phyloP scores from a whole-genome alignment of 1,140 invertebrate genomes.

The Drosophila tsacasi region DNA sequence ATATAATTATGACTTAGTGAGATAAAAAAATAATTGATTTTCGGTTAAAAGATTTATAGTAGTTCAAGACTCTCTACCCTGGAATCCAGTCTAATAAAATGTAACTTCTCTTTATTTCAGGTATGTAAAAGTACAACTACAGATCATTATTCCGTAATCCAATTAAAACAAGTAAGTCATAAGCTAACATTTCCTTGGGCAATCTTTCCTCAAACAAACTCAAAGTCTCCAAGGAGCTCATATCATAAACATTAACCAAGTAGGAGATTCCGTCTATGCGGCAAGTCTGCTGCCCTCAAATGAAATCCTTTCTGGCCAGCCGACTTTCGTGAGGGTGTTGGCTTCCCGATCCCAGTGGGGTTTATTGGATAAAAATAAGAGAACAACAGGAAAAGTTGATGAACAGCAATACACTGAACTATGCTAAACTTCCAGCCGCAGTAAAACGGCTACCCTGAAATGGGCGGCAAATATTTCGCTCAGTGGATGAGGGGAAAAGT shows the following conservation, averaged over 20 bases:
- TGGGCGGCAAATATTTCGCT: slow-evolving; percentile 49
- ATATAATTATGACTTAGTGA: background rate
- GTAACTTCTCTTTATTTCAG: slow-evolving; percentile 6
- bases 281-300: slow-evolving; percentile 4
- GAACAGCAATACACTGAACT: slow-evolving; percentile 78
- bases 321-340: background rate
- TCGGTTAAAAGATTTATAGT: too few species aligned
- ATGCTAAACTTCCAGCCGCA: slow-evolving; percentile 65
- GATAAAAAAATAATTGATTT: too few species aligned
- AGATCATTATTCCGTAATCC: background rate
- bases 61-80: too few species aligned
- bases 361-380: slow-evolving; percentile 53
- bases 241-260: slow-evolving; percentile 13
- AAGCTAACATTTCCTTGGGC: slow-evolving; percentile 4
- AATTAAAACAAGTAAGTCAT: slow-evolving; percentile 24
- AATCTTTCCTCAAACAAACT: background rate
- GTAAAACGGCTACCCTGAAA: slow-evolving; percentile 40
- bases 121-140: slow-evolving; percentile 8
- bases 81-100: background rate
- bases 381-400: slow-evolving; percentile 65
- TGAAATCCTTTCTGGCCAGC: slow-evolving; percentile 17
- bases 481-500: slow-evolving; percentile 14
- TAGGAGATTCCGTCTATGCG: slow-evolving; percentile 4
- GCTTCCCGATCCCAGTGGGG: slow-evolving; percentile 38
- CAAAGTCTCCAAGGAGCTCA: slow-evolving; percentile 4